Percentiles rank a stretch among this genome's conserved stretches.
Evolutionary conservation across 2,113 vertebrate species (phyloP).

Genomic region (Hemiscyllium ocellatum): DNA sequence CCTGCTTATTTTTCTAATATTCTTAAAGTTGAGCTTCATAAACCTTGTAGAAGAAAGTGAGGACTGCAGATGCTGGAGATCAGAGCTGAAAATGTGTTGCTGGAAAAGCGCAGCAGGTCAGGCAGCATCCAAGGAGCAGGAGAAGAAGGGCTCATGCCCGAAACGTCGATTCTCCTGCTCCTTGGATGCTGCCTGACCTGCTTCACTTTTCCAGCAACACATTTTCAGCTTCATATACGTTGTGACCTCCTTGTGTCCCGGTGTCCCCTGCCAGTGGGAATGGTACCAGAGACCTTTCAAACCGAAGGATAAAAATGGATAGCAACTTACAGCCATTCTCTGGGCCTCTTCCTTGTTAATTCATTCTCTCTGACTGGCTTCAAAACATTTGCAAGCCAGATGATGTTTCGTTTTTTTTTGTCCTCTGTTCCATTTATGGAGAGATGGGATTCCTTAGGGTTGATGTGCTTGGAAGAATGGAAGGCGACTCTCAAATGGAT

Average conservation of each 20-base stretch:
- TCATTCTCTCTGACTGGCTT: background rate
- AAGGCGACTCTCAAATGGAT: background rate
- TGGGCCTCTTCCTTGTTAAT: background rate
- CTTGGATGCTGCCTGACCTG: too few species aligned
- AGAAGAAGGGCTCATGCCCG: too few species aligned
- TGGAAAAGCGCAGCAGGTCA: too few species aligned
- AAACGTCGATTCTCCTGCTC: too few species aligned
- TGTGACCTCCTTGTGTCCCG: background rate
- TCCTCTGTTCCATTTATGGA: background rate
- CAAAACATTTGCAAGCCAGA: background rate
- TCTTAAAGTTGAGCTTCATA: background rate
- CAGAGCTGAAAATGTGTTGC: too few species aligned
- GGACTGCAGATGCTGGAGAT: too few species aligned
- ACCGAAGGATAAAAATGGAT: too few species aligned
- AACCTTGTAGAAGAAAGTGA: too few species aligned
- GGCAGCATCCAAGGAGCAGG: too few species aligned
- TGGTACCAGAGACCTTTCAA: background rate
- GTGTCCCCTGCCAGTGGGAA: background rate
- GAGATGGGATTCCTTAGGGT: background rate
- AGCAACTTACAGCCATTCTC: background rate
- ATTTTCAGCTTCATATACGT: background rate
- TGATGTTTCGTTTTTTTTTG: background rate
- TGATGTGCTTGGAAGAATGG: background rate
- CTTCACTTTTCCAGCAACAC: too few species aligned
- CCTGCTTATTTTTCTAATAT: background rate